phyloP scores from a whole-genome alignment of 2,113 vertebrate genomes.

The Actenoides lindsayi region DNA sequence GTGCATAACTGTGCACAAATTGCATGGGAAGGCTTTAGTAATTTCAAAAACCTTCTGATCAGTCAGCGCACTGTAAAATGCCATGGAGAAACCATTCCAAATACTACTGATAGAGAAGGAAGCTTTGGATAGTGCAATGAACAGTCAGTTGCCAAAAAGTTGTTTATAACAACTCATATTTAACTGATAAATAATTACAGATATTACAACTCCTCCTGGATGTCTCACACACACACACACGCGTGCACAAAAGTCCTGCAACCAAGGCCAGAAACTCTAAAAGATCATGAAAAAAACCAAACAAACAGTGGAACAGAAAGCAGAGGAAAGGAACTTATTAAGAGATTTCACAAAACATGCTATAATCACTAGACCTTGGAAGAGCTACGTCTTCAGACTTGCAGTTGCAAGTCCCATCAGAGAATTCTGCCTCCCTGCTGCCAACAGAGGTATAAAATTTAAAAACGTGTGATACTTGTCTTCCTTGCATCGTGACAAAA shows the following conservation, averaged over 20 bases:
- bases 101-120: background rate
- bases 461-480: accelerated
- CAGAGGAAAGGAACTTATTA: background rate
- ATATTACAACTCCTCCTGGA: background rate
- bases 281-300: background rate
- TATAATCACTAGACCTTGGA: background rate
- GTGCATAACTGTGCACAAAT: background rate
- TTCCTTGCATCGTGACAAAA: background rate
- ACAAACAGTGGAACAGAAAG: background rate
- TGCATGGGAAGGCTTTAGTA: background rate
- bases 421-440: background rate
- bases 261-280: background rate
- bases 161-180: background rate
- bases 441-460: background rate
- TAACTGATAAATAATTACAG: background rate
- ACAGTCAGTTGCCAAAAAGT: background rate
- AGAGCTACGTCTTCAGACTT: background rate
- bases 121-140: background rate
- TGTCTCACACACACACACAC: background rate
- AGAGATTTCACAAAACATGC: background rate
- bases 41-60: background rate
- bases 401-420: background rate
- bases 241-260: background rate
- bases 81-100: background rate
- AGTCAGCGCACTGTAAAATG: background rate